Base-by-base conservation (phyloP, 2,888 invertebrate genomes). In the Epinotia brunnichana region DNA sequence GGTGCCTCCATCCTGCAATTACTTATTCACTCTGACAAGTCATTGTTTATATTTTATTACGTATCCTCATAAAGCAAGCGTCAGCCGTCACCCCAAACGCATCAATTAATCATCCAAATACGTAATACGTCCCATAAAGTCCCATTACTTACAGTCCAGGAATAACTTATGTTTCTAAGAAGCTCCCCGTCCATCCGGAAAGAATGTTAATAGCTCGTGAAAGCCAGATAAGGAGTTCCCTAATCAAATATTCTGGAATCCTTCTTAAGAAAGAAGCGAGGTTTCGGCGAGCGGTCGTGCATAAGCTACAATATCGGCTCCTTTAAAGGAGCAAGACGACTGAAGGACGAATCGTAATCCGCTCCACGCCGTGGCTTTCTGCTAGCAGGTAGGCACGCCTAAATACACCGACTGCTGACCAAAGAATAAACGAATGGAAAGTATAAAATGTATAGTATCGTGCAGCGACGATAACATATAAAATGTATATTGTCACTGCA, bases 181-280 rank as follows among this genome's bases (percentile, higher is more conserved):
- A 83, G 79, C 79, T 80, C 76, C 82, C 80, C 78, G 80, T 81
- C 81, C 81, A 79, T 83, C 74, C 81, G 78, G 76, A 83, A 78
- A 81, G 85, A 87, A 87, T 86, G 84, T 86, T 89, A 88, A 89
- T 88, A 87, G 87, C 82, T 82, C 80, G 84, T 85, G 83, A 85
- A 86, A 89, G 85, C 87, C 88, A 85, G 84, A 89, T 88, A 89
- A 88, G 86, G 87, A 87, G 84, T 82, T 80, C 83, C 85, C 87
- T 89, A 87, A 90, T 90, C 90, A 89, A 91, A 90, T 90, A 90
- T 90, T 90, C 89, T 81, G 86, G 85, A 84, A 88, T 87, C 87
- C 86, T 85, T 85, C 85, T 86, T 87, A 85, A 86, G 85, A 87
- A 89, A 86, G 84, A 85, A 85, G 83, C 81, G 54, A 74, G 75